Conservation (phyloP, 2,797 vertebrate species). For the Pelochelys cantorii region DNA sequence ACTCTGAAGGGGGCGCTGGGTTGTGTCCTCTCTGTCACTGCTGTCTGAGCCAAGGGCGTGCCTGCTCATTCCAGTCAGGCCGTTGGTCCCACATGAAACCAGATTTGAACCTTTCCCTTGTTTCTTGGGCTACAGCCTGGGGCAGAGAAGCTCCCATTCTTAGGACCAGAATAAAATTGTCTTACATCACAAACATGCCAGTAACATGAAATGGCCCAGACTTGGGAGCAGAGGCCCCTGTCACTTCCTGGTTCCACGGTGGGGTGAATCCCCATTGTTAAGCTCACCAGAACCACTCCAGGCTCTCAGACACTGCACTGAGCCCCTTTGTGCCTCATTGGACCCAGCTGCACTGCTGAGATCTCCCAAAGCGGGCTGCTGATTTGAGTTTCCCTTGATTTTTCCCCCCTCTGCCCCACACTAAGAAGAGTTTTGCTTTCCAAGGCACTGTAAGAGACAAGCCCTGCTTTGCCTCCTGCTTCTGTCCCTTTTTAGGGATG, state of each 20-base stretch:
- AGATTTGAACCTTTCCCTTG: background rate
- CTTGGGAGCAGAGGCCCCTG: background rate
- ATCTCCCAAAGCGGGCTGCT: background rate
- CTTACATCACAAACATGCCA: background rate
- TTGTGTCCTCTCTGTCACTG: background rate
- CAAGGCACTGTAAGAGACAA: too few species aligned
- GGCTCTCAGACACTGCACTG: background rate
- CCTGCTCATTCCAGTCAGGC: accelerated
- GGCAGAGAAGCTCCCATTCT: background rate
- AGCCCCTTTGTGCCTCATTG: background rate
- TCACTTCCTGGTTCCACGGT: background rate
- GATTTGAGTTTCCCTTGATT: background rate
- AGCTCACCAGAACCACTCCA: background rate
- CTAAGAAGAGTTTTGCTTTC: background rate
- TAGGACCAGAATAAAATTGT: background rate
- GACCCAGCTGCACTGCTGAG: background rate
- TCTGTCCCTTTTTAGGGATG: accelerated
- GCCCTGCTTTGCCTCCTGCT: background rate
- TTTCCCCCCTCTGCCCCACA: background rate
- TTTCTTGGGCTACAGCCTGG: background rate
- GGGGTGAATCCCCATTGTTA: background rate
- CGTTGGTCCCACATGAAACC: background rate
- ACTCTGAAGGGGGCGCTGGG: accelerated
- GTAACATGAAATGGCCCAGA: background rate
- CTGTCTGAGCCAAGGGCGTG: accelerated